Percentiles rank a stretch among this genome's conserved stretches.
Evolutionary conservation across 2,113 vertebrate genomes (phyloP).

Genomic region (Morone saxatilis): DNA sequence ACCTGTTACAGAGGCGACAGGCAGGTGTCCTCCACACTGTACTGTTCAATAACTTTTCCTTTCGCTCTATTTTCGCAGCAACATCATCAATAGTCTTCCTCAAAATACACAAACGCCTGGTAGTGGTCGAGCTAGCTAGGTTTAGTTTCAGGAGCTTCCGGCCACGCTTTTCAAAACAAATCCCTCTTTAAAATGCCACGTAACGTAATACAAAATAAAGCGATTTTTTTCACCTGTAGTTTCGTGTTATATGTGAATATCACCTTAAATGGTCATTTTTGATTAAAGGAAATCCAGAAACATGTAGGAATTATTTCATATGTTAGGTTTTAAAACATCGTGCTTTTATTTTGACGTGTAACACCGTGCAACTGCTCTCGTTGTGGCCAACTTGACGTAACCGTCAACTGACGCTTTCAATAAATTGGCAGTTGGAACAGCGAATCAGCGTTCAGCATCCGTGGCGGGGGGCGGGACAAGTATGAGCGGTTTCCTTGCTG

Average conservation of each 20-base stretch:
- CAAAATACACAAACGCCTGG: neutral
- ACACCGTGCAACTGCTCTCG: no score
- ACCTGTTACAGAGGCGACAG: conserved; percentile 29
- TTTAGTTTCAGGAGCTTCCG: neutral
- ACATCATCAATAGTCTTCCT: conserved; percentile 20
- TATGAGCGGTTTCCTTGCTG: no score
- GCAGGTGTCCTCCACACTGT: neutral
- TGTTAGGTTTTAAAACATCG: neutral
- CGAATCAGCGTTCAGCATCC: conserved; percentile 1
- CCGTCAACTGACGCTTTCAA: accelerated
- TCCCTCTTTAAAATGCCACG: accelerated
- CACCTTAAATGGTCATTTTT: accelerated
- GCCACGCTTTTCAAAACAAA: conserved; percentile 10
- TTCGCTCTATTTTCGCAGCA: neutral
- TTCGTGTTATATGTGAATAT: accelerated
- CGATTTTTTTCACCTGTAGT: accelerated
- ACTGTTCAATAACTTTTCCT: neutral
- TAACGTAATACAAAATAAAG: accelerated
- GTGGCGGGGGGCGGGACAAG: neutral
- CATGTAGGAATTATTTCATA: neutral
- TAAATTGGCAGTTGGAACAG: conserved; percentile 8
- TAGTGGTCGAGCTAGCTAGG: neutral
- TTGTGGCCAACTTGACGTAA: neutral
- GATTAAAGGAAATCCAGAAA: accelerated
- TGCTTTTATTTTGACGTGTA: conserved; percentile 34